Conservation (phyloP, 2,888 invertebrate genomes). For the Diogma glabrata region DNA sequence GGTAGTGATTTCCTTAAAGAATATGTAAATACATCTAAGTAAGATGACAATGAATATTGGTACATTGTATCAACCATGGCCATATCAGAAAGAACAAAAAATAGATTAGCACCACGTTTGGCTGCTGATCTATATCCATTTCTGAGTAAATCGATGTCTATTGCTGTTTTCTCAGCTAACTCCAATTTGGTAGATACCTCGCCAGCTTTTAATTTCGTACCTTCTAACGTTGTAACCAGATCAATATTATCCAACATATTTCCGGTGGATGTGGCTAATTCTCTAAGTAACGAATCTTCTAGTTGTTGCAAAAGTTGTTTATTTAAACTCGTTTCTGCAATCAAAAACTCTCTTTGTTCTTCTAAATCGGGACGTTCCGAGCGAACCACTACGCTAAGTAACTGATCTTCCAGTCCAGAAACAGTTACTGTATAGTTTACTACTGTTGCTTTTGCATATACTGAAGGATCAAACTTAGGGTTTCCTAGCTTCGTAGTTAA, state of each 20-base stretch:
- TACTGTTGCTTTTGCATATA: conserved; percentile 77
- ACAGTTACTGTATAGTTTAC: conserved; percentile 87
- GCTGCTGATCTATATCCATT: conserved; percentile 81
- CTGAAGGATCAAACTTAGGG: conserved; percentile 74
- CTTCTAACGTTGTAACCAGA: conserved; percentile 72
- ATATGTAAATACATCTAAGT: conserved; percentile 71
- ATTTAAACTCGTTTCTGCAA: conserved; percentile 75
- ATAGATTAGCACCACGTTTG: conserved; percentile 75
- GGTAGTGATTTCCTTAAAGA: conserved; percentile 74
- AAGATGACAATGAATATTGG: conserved; percentile 78
- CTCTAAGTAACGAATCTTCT: conserved; percentile 74
- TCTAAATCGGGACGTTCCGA: conserved; percentile 80
- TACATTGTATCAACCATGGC: conserved; percentile 83
- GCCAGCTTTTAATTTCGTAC: conserved; percentile 74
- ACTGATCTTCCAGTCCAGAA: conserved; percentile 78
- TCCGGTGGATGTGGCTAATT: conserved; percentile 75
- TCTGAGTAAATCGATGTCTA: conserved; percentile 69
- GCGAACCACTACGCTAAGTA: conserved; percentile 79
- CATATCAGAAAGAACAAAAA: conserved; percentile 86
- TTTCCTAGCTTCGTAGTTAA: conserved; percentile 82
- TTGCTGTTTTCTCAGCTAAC: conserved; percentile 61
- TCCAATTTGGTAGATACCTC: conserved; percentile 73
- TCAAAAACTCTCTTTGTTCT: conserved; percentile 71
- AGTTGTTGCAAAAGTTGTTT: conserved; percentile 70
- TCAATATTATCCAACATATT: conserved; percentile 91